phyloP scores from a whole-genome alignment of 2,113 vertebrate genomes.

The Triplophysa dalaica region DNA sequence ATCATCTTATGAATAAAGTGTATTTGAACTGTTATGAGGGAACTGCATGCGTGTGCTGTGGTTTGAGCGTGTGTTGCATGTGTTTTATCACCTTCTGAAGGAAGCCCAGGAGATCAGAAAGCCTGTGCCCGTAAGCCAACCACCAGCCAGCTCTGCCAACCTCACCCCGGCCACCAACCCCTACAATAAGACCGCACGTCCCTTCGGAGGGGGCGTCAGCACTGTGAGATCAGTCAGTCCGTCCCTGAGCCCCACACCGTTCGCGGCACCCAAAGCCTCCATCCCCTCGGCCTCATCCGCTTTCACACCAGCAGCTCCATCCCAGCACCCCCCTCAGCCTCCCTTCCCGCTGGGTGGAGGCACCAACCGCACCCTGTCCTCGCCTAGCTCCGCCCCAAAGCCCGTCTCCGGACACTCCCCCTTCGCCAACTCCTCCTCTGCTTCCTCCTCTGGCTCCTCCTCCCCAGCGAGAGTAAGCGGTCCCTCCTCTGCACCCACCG shows the following conservation, averaged over 20 bases:
- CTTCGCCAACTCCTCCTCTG: constrained; percentile 58
- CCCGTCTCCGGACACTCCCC: constrained; percentile 58
- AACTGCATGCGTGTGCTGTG: constrained; percentile 66
- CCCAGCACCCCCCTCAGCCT: constrained; percentile 64
- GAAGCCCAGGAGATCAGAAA: constrained; percentile 91
- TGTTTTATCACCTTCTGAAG: constrained; percentile 77
- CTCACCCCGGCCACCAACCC: constrained; percentile 69
- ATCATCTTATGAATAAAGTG: neutral
- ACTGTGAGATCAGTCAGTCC: constrained; percentile 43
- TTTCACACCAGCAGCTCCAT: constrained; percentile 83
- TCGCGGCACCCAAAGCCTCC: constrained; percentile 82
- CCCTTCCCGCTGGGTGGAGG: constrained; percentile 67
- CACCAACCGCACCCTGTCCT: constrained; percentile 39
- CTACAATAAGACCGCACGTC: constrained; percentile 93
- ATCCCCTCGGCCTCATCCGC: constrained; percentile 93
- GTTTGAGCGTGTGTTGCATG: constrained; percentile 58
- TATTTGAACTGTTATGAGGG: constrained; percentile 9
- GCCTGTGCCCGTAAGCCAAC: constrained; percentile 83
- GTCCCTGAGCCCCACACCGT: constrained; percentile 62
- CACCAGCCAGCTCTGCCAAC: constrained; percentile 70
- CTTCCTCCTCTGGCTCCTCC: constrained; percentile 71
- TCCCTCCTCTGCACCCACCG: constrained; percentile 72
- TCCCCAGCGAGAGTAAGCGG: constrained; percentile 80
- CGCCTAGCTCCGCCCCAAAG: constrained; percentile 55
- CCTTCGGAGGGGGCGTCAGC: constrained; percentile 78